Evolutionary conservation across 2,797 vertebrate genomes (phyloP).

Genomic region (Myoxocephalus aenaeus): DNA sequence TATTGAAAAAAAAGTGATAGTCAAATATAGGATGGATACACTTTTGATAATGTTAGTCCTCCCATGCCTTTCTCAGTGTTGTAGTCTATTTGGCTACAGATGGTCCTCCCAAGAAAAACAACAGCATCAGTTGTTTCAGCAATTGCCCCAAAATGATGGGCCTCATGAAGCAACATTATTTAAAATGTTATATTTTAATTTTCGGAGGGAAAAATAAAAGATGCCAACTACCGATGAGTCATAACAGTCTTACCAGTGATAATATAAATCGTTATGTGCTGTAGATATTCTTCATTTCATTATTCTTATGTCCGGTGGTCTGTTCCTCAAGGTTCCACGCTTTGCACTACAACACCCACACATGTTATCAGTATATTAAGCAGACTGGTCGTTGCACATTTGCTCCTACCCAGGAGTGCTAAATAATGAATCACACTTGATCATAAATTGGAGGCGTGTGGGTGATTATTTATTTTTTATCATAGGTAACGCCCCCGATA

Average conservation of each 20-base stretch:
- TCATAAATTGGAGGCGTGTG: background rate
- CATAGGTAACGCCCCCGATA: background rate
- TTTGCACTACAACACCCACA: too few species aligned
- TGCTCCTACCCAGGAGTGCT: background rate
- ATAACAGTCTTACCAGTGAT: background rate
- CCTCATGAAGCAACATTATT: background rate
- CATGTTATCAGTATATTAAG: too few species aligned
- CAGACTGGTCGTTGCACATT: too few species aligned
- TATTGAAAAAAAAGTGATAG: slow-evolving; percentile 8
- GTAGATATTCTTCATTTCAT: too few species aligned
- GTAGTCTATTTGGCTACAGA: background rate
- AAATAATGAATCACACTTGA: background rate
- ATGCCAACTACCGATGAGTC: background rate
- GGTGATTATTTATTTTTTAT: background rate
- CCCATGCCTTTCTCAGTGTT: background rate
- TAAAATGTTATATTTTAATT: background rate
- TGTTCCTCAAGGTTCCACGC: too few species aligned
- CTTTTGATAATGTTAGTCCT: slow-evolving; percentile 8
- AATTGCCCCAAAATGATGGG: background rate
- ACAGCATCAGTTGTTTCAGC: background rate
- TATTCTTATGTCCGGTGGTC: too few species aligned
- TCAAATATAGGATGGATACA: background rate
- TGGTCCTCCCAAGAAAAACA: background rate
- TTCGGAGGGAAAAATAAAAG: background rate
- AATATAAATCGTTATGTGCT: too few species aligned